These are phyloP conservation scores for Morone chrysops DNA, from an alignment of 2,113 vertebrate genomes.

Conservation along the genomic window DNA sequence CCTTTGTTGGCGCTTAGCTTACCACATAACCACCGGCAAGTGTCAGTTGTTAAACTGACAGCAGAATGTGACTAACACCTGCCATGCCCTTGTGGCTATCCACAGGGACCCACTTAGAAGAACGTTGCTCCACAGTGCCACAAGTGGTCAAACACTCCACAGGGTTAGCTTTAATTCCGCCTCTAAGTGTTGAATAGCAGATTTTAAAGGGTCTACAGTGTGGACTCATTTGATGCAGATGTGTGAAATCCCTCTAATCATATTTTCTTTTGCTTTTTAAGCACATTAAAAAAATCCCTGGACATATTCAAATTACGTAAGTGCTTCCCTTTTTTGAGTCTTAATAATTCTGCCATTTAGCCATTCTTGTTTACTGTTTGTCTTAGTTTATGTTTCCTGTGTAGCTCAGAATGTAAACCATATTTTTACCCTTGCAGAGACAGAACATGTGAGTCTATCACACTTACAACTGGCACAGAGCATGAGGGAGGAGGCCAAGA, in stretches of 20 bases:
- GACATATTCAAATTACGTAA: slow-evolving; percentile 96
- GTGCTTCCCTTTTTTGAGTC: slow-evolving; percentile 60
- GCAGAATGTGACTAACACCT: too few relatives aligned
- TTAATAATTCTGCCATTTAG: background rate
- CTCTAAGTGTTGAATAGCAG: too few relatives aligned
- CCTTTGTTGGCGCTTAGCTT: too few relatives aligned
- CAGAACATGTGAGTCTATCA: slow-evolving; percentile 89
- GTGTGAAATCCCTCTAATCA: background rate
- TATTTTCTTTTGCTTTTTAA: slow-evolving; percentile 73
- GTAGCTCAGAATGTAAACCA: background rate
- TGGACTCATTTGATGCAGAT: background rate
- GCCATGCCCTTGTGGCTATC: too few relatives aligned
- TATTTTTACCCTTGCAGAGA: slow-evolving; percentile 73
- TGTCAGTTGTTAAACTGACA: too few relatives aligned
- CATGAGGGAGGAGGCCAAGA: slow-evolving; percentile 92
- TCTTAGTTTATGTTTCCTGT: background rate
- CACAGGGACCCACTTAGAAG: too few relatives aligned
- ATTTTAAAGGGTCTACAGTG: background rate
- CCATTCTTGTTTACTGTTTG: background rate
- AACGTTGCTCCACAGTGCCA: background rate
- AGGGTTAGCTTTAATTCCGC: background rate
- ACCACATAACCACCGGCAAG: too few relatives aligned
- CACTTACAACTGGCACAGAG: slow-evolving; percentile 92
- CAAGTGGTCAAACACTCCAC: background rate
- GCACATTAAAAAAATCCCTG: slow-evolving; percentile 92